Evolutionary conservation across 2,888 invertebrate genomes (phyloP).

Genomic region (Zelleria hepariella): DNA sequence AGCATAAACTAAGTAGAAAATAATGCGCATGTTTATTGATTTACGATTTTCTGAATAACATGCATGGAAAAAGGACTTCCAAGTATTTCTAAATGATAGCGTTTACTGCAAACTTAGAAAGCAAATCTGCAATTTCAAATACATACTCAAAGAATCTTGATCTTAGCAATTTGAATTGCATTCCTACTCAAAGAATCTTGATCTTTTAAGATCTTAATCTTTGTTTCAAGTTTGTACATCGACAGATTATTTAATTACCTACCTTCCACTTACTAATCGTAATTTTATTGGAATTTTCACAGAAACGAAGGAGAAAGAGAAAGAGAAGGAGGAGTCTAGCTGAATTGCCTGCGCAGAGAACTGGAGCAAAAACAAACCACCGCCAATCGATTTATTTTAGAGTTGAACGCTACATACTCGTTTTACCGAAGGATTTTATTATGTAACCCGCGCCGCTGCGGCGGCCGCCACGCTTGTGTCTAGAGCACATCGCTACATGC

Average conservation of each 20-base stretch:
- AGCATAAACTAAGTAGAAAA: background rate
- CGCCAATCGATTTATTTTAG: conserved; percentile 68
- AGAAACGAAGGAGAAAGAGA: conserved; percentile 80
- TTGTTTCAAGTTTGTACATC: too few species aligned
- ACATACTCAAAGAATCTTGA: too few species aligned
- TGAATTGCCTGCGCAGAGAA: conserved; percentile 68
- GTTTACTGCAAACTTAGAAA: background rate
- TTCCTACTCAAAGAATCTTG: too few species aligned
- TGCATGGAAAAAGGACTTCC: background rate
- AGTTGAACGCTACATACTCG: conserved; percentile 43
- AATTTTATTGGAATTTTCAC: conserved; percentile 28
- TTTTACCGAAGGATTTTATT: conserved; percentile 16
- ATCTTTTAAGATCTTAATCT: too few species aligned
- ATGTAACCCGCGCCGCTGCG: background rate
- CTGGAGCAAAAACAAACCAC: conserved; percentile 68
- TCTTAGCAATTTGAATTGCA: too few species aligned
- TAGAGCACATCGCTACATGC: background rate
- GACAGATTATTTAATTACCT: too few species aligned
- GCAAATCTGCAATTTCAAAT: too few species aligned
- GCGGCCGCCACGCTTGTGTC: conserved; percentile 7
- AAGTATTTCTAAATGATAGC: background rate
- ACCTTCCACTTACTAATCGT: background rate
- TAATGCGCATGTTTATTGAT: background rate
- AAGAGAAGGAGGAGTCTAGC: conserved; percentile 79
- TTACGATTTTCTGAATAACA: background rate